Evolutionary conservation across 2,113 vertebrate species (phyloP), one percentile per base, ranked within the genome.

Genomic region (Hippoglossus stenolepis): DNA sequence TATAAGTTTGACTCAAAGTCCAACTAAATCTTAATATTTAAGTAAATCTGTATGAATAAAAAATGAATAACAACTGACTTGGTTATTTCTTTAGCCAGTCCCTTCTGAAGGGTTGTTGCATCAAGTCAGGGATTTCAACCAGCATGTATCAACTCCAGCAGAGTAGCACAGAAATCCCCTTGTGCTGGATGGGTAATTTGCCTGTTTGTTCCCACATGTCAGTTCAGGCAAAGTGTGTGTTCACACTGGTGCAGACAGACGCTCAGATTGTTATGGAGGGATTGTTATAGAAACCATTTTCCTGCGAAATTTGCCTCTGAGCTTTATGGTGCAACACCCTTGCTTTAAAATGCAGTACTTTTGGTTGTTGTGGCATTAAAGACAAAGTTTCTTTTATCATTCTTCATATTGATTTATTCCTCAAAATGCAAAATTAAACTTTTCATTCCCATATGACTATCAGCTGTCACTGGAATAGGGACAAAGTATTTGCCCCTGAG

Each of bases 261-360:
- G 56, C 65, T 81, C 35, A 60, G 40, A 64, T 79, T 70, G 31
- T 2, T 49, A 21, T 62, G 14, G 21, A 49, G 26, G 8, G 23
- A 20, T 76, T 79, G 59, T 31, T 58, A 68, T 20, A 23, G 40
- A 53, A 64, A 74, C 15, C 11, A 72, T 84, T 88, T 82, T 43
- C 67, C 65, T 65, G 70, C 56, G 17, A 84, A 87, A 77, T 75
- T 1, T 63, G 60, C 38, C 3, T 1, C 58, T 57, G 38, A 68
- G 28, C 60, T 61, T 77, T 24, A 61, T 3, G 26, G 23, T 20
- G 5, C 40, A 26, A 31, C 15, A 51, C 2, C 10, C 43, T n/a
- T 10, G 3, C 20, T 45, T 38, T 2, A 79, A 70, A 14, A 47
- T 47, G 20, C 23, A 5, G 31, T 57, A 15, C 35, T 24, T 63